Evolutionary conservation across 2,113 vertebrate species (phyloP).

Genomic region (Neodon shergylaensis): DNA sequence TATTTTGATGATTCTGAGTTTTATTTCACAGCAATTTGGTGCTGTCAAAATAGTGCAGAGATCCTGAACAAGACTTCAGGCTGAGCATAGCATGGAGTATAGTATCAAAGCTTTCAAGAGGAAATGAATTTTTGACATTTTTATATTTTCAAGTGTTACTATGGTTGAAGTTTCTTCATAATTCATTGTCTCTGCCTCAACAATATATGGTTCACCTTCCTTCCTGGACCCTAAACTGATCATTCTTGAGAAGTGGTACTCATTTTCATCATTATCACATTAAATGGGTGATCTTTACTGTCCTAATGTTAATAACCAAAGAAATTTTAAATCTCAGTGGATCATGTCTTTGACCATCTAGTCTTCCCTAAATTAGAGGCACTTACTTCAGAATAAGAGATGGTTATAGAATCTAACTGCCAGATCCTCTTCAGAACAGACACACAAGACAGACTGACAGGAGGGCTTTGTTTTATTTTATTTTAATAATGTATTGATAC

Average conservation of each 20-base stretch:
- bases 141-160: neutral
- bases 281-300: neutral
- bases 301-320: neutral
- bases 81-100: rapidly evolving
- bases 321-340: neutral
- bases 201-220: neutral
- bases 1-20: neutral
- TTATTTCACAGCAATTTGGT: neutral
- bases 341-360: neutral
- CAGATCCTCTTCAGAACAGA: too few relatives aligned
- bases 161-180: neutral
- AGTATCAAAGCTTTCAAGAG: neutral
- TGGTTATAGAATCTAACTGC: neutral
- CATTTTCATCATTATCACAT: neutral
- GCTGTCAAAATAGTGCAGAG: neutral
- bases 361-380: neutral
- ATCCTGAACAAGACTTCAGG: neutral
- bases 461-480: neutral
- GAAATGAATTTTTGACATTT: neutral
- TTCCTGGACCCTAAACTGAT: neutral
- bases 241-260: neutral
- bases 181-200: neutral
- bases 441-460: neutral
- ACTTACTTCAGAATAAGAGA: neutral
- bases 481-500: neutral